Conservation (phyloP, 2,888 invertebrate species). For the Ethmia dodecea region DNA sequence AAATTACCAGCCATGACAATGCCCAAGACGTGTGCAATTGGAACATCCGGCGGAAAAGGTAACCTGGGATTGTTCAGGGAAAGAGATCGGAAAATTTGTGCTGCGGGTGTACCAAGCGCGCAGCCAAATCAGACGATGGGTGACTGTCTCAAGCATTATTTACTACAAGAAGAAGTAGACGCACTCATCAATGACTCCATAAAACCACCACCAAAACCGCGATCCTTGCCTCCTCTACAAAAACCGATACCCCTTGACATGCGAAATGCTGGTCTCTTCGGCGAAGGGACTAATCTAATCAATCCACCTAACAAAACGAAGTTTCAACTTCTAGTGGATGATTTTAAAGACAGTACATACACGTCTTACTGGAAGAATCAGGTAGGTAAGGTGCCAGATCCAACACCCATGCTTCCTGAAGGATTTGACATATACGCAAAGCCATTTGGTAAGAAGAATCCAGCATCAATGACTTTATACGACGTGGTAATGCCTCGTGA, state of each 20-base stretch:
- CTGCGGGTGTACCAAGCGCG: constrained; percentile 53
- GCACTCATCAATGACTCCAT: constrained; percentile 52
- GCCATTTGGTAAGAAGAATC: constrained; percentile 57
- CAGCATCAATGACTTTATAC: constrained; percentile 47
- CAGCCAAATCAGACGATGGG: constrained; percentile 40
- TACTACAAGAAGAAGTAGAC: constrained; percentile 56
- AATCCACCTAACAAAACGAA: constrained; percentile 52
- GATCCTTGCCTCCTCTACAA: constrained; percentile 42
- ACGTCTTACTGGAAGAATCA: constrained; percentile 55
- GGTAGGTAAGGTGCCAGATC: constrained; percentile 42
- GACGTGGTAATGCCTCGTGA: constrained; percentile 42
- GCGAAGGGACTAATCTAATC: constrained; percentile 35
- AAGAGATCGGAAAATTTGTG: constrained; percentile 48
- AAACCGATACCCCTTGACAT: constrained; percentile 41
- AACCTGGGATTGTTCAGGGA: constrained; percentile 57
- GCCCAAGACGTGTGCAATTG: constrained; percentile 47
- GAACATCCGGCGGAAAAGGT: constrained; percentile 58
- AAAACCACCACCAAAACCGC: constrained; percentile 37
- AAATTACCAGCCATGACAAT: no score
- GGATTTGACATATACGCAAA: constrained; percentile 44
- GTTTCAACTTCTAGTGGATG: constrained; percentile 48
- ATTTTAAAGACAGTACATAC: constrained; percentile 53
- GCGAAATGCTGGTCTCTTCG: constrained; percentile 40
- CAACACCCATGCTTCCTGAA: constrained; percentile 54
- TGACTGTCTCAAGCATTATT: constrained; percentile 47